phyloP scores from a whole-genome alignment of 2,797 vertebrate genomes.

The Cossypha dichroa region DNA sequence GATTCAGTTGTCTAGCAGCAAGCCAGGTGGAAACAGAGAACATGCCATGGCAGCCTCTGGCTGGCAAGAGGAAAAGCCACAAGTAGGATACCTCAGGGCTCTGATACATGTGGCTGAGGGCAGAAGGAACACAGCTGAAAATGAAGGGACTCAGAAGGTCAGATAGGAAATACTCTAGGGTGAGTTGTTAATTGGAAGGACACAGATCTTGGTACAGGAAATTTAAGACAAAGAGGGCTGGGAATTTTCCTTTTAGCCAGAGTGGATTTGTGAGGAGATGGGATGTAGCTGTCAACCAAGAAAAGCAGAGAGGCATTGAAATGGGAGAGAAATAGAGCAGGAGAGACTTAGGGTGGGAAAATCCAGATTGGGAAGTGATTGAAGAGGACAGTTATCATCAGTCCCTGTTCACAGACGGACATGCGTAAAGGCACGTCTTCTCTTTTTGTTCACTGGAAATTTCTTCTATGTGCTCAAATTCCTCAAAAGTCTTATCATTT shows the following conservation, averaged over 20 bases:
- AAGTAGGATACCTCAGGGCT: not conserved
- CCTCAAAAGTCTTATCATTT: not conserved
- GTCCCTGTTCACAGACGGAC: not conserved
- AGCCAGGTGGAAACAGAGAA: not conserved
- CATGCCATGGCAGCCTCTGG: not conserved
- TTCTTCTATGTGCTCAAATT: not conserved
- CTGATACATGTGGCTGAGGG: not conserved
- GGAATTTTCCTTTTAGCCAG: not conserved
- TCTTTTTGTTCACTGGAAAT: not conserved
- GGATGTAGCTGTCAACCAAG: not conserved
- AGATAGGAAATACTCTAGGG: not conserved
- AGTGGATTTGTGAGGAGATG: not conserved
- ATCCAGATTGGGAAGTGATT: not conserved
- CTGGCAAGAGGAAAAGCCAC: not conserved
- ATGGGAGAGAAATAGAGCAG: not conserved
- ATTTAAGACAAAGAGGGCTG: not conserved
- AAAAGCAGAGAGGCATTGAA: not conserved
- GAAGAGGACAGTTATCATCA: not conserved
- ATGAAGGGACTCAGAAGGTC: not conserved
- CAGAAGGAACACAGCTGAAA: not conserved
- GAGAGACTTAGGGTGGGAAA: not conserved
- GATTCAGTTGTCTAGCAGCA: not conserved
- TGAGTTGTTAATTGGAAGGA: not conserved
- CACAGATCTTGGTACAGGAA: not conserved
- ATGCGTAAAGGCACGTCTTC: rapidly evolving